A percentile compares a stretch with the other conserved stretches of the same genome.
Evolutionary conservation across 2,113 vertebrate genomes (phyloP).

Genomic region (Cyprinodon variegatus): DNA sequence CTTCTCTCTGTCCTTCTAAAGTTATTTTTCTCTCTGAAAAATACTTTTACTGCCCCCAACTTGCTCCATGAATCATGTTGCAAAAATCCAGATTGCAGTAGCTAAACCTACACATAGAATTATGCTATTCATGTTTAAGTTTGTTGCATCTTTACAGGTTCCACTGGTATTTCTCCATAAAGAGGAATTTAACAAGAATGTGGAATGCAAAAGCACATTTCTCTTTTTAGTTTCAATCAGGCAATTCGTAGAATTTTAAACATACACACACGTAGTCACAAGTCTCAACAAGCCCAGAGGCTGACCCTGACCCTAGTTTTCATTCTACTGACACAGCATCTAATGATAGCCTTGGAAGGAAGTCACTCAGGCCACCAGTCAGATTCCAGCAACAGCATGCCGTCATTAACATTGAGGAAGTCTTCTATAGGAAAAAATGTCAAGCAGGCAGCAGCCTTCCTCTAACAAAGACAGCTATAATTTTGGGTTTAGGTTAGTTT

Average conservation of each 20-base stretch:
- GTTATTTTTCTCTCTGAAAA: conserved; percentile 5
- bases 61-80: background rate
- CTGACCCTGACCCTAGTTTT: conserved; percentile 50
- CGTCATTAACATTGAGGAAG: conserved; percentile 53
- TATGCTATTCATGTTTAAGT: conserved; percentile 5
- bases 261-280: conserved; percentile 20
- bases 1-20: background rate
- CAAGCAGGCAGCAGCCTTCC: conserved; percentile 17
- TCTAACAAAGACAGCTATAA: conserved; percentile 12
- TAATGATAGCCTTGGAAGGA: conserved; percentile 64
- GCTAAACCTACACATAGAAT: conserved; percentile 8
- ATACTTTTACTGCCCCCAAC: background rate
- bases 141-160: background rate
- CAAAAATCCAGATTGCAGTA: conserved; percentile 14
- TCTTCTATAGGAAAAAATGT: conserved; percentile 46
- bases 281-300: conserved; percentile 58
- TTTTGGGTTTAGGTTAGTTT: conserved; percentile 20
- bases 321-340: conserved; percentile 33
- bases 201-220: background rate
- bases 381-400: conserved; percentile 45
- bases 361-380: conserved; percentile 46
- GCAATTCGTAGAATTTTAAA: conserved; percentile 3
- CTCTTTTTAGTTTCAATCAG: background rate
- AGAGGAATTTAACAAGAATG: background rate
- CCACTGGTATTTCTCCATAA: background rate